Evolutionary conservation across 2,888 invertebrate genomes (phyloP).

Genomic region (Lissonota sp.): DNA sequence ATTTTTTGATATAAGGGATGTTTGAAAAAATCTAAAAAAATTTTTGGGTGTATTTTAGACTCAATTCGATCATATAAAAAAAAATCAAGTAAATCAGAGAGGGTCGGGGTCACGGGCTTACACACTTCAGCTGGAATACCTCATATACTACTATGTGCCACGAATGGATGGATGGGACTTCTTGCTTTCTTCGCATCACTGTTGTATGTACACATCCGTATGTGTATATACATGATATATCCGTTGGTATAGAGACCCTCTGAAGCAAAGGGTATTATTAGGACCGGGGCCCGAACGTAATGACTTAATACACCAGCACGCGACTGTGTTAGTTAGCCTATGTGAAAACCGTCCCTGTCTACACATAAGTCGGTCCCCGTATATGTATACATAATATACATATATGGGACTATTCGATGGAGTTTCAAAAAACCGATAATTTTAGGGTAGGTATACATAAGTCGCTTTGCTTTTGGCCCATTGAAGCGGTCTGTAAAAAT

Average conservation of each 20-base stretch:
- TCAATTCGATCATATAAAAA: no score
- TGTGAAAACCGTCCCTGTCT: slow-evolving; percentile 71
- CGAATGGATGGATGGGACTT: slow-evolving; percentile 72
- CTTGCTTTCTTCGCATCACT: slow-evolving; percentile 69
- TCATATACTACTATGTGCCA: slow-evolving; percentile 41
- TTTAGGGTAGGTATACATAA: no score
- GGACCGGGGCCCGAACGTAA: slow-evolving; percentile 77
- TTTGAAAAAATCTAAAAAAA: no score
- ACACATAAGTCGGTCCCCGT: slow-evolving; percentile 50
- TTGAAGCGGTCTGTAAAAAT: no score
- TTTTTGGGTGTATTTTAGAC: no score
- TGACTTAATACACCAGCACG: slow-evolving; percentile 78
- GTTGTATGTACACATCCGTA: slow-evolving; percentile 32
- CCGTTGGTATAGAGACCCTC: slow-evolving; percentile 54
- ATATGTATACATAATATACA: neutral
- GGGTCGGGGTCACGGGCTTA: no score
- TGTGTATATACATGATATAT: slow-evolving; percentile 1
- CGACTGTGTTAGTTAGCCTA: slow-evolving; percentile 75
- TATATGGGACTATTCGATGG: neutral
- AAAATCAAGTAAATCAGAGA: no score
- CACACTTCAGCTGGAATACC: no score
- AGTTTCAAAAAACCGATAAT: no score
- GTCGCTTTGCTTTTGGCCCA: no score
- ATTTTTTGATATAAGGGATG: no score
- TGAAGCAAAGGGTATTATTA: slow-evolving; percentile 78